A percentile compares a stretch with the other conserved stretches of the same genome.
Conservation (phyloP, 2,797 vertebrate genomes). For the Chiroxiphia lanceolata region DNA sequence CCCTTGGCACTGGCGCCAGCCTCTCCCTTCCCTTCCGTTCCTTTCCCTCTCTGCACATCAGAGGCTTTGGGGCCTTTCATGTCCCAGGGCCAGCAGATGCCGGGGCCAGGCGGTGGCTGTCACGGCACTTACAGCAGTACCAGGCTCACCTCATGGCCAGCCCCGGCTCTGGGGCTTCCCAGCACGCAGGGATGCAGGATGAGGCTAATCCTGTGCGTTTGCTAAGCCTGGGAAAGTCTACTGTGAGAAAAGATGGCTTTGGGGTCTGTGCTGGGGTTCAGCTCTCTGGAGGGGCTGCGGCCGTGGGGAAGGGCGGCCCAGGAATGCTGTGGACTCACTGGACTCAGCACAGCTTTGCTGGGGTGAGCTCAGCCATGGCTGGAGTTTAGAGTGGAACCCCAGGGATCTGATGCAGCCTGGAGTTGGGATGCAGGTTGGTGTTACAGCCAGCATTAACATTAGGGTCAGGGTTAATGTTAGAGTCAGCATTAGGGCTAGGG, state of each 20-base stretch:
- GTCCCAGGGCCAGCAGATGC: slow-evolving; percentile 3
- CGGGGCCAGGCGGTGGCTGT: slow-evolving; percentile 27
- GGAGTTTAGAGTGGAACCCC: not conserved
- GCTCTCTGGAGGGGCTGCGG: fast-evolving
- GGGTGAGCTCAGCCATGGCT: not conserved
- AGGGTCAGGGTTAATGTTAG: not conserved
- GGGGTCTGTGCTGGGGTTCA: fast-evolving
- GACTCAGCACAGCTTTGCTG: fast-evolving
- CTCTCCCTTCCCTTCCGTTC: slow-evolving; percentile 19
- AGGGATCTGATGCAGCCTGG: not conserved
- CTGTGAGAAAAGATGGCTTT: not conserved
- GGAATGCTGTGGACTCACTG: fast-evolving
- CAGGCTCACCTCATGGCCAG: not conserved
- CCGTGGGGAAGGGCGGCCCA: not conserved
- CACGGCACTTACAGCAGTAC: not conserved
- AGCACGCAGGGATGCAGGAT: not conserved
- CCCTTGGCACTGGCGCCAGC: slow-evolving; percentile 27
- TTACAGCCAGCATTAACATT: fast-evolving
- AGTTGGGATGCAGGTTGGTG: not conserved
- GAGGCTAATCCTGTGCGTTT: not conserved
- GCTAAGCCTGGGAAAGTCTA: slow-evolving; percentile 9
- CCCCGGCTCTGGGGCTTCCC: not conserved
- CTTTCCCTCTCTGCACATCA: not conserved
- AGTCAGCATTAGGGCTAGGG: not conserved
- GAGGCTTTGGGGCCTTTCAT: slow-evolving; percentile 42